Evolutionary conservation across 2,113 vertebrate species (phyloP).

Genomic region (Pluvialis apricaria): DNA sequence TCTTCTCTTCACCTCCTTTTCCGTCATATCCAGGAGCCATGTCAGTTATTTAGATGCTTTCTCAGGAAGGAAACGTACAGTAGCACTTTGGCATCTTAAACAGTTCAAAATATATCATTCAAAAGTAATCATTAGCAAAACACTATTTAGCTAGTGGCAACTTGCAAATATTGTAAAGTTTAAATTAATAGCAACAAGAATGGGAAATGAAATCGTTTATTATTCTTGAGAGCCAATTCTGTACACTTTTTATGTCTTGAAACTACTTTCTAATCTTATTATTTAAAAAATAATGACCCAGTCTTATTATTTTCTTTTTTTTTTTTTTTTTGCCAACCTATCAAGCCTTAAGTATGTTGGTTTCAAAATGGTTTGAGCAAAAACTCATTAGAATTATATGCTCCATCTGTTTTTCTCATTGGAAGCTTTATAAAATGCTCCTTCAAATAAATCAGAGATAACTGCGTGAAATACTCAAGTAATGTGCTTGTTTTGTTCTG

Average conservation of each 20-base stretch:
- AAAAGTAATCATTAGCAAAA: slow-evolving; percentile 55
- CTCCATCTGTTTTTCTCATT: slow-evolving; percentile 68
- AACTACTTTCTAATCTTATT: slow-evolving; percentile 74
- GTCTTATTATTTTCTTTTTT: slow-evolving; percentile 11
- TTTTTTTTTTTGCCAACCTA: slow-evolving; percentile 34
- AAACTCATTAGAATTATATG: slow-evolving; percentile 69
- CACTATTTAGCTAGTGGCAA: slow-evolving; percentile 67
- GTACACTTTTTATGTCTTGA: slow-evolving; percentile 61
- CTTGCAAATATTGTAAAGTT: slow-evolving; percentile 66
- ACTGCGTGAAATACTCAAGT: slow-evolving; percentile 48
- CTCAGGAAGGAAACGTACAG: background rate
- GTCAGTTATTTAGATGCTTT: background rate
- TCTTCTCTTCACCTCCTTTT: background rate
- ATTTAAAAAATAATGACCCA: slow-evolving; percentile 74
- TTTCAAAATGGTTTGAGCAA: slow-evolving; percentile 58
- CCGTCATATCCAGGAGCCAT: background rate
- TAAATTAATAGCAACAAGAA: slow-evolving; percentile 69
- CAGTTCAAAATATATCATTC: slow-evolving; percentile 42
- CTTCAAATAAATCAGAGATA: slow-evolving; percentile 69
- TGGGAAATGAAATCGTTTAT: slow-evolving; percentile 71
- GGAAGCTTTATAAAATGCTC: slow-evolving; percentile 64
- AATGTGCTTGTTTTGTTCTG: slow-evolving; percentile 46
- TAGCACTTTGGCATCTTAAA: background rate
- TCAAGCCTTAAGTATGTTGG: slow-evolving; percentile 62
- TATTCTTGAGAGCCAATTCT: slow-evolving; percentile 72